Conservation (phyloP, 2,888 invertebrate genomes). For the Ptychoptera albimana region DNA sequence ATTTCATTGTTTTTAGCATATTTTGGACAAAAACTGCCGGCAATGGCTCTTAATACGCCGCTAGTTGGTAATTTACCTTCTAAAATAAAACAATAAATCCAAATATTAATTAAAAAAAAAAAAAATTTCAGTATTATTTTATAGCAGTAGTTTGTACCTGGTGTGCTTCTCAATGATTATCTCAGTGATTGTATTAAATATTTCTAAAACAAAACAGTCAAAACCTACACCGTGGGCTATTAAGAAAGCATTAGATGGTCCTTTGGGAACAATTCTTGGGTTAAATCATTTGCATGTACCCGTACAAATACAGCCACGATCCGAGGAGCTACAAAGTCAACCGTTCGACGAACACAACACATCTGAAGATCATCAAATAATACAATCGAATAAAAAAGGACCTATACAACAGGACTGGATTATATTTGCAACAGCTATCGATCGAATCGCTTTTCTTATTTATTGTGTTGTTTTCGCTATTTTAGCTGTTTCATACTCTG, state of each 20-base stretch:
- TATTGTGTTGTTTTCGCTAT: conserved; percentile 38
- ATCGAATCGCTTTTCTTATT: conserved; percentile 40
- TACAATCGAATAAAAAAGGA: conserved; percentile 12
- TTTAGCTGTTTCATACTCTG: conserved; percentile 33
- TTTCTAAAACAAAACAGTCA: conserved; percentile 31
- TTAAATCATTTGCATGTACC: conserved; percentile 22
- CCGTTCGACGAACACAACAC: conserved; percentile 26
- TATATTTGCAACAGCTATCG: conserved; percentile 43
- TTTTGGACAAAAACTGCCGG: conserved; percentile 38
- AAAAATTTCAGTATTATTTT: conserved; percentile 34
- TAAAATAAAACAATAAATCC: background rate
- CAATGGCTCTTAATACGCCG: conserved; percentile 31
- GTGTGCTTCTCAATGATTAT: conserved; percentile 35
- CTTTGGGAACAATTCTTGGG: conserved; percentile 9
- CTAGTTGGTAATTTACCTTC: conserved; percentile 25
- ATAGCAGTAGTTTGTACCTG: conserved; percentile 34
- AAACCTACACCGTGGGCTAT: conserved; percentile 30
- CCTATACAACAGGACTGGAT: conserved; percentile 43
- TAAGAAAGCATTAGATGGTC: conserved; percentile 22
- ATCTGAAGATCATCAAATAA: conserved; percentile 27
- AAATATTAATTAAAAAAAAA: background rate
- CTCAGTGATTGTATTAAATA: conserved; percentile 36
- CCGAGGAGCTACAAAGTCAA: conserved; percentile 31
- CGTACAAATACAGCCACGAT: conserved; percentile 10
- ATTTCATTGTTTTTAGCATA: conserved; percentile 45